phyloP scores from a whole-genome alignment of 2,113 vertebrate genomes.

The Monopterus albus region DNA sequence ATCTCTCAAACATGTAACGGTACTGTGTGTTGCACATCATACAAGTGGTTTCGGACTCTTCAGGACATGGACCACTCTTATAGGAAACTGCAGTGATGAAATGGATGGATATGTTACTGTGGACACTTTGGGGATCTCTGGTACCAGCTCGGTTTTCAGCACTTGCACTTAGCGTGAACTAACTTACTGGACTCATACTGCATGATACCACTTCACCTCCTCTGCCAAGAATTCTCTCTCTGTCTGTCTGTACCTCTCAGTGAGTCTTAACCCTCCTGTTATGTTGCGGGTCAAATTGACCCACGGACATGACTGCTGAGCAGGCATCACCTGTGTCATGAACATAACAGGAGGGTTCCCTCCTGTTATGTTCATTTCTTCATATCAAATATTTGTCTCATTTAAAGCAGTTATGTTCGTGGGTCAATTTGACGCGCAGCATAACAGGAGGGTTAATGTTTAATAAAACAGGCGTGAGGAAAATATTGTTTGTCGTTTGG shows the following conservation, averaged over 20 bases:
- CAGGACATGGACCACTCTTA: neutral
- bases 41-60: neutral
- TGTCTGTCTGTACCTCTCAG: accelerated
- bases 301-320: no score
- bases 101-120: neutral
- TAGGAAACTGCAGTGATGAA: neutral
- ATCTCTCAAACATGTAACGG: neutral
- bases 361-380: no score
- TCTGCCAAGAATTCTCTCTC: neutral
- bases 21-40: neutral
- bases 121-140: neutral
- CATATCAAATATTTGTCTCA: no score
- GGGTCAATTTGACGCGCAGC: no score
- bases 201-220: neutral
- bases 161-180: conserved; percentile 61
- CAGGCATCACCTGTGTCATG: no score
- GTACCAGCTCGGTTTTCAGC: neutral
- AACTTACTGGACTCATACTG: neutral
- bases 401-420: no score
- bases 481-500: no score
- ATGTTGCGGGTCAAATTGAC: no score
- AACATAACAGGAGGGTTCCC: no score
- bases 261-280: no score
- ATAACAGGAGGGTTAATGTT: no score
- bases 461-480: no score